A percentile compares a stretch with the other conserved stretches of the same genome.
Evolutionary conservation across 1,140 invertebrate species (phyloP).

Genomic region (Caenorhabditis briggsae): DNA sequence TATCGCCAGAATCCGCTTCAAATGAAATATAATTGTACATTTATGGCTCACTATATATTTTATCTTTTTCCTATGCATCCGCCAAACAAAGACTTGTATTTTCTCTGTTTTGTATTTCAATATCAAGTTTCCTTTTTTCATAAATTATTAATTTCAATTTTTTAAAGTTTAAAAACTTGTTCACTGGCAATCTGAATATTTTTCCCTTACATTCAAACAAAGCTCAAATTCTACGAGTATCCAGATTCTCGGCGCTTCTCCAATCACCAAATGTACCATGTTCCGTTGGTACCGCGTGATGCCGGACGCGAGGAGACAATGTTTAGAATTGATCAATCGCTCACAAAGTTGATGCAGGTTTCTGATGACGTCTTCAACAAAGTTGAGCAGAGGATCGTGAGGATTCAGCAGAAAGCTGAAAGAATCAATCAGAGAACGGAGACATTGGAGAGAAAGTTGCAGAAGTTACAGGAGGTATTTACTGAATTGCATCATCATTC

Average conservation of each 20-base stretch:
- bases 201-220: no score
- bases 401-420: slow-evolving; percentile 18
- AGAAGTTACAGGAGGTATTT: neutral
- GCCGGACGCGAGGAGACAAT: slow-evolving; percentile 32
- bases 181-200: no score
- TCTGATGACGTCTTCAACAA: slow-evolving; percentile 50
- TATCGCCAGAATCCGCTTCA: slow-evolving; percentile 15
- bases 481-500: neutral
- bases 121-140: no score
- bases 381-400: slow-evolving; percentile 4
- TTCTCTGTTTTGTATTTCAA: neutral
- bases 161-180: no score
- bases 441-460: slow-evolving; percentile 40
- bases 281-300: slow-evolving; percentile 39
- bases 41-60: no score
- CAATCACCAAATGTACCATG: slow-evolving; percentile 28
- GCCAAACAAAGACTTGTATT: slow-evolving; percentile 17
- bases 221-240: no score
- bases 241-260: neutral
- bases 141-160: no score
- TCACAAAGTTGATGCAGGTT: slow-evolving; percentile 14
- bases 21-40: neutral
- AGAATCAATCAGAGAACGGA: neutral
- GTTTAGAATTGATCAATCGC: slow-evolving; percentile 9
- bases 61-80: neutral